Evolutionary conservation across 2,113 vertebrate genomes (phyloP), one percentile per base, ranked within the genome.

Genomic region (Gymnocephalus cernua): DNA sequence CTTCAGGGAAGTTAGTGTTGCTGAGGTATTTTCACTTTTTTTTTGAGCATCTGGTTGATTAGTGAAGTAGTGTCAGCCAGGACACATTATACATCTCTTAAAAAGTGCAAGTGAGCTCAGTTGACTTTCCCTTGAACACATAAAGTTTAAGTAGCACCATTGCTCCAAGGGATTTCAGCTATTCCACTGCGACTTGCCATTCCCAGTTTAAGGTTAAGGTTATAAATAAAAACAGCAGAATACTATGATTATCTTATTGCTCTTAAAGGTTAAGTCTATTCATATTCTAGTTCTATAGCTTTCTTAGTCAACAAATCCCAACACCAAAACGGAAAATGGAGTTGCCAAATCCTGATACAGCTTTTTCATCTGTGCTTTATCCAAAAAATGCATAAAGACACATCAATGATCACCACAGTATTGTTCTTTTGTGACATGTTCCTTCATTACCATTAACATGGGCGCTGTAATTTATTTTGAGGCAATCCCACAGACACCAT

Each of bases 391-490:
- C 29, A 44, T 53, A 75, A 78, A 66, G 74, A 66, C 32, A 66
- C 53, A 58, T 66, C 44, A 62, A 3, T 71, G 57, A 59, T 41
- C 9, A 54, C 35, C 38, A 1, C 38, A 23, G 21, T 67, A 21
- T 77, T 74, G 35, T 44, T 27, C 45, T n/a, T 77, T 27, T 1
- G n/a, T 67, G 38, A 45, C 82, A 76, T 63, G 51, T 72, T 38
- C 67, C 72, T 51, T 56, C 38, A 75, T 69, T 72, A 59, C 56
- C 48, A 51, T 41, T 58, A 61, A 64, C 62, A 61, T 0, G 4
- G 58, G 63, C 38, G 32, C 45, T 77, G 54, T 51, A 45, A 44
- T 75, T 88, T 83, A 59, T 80, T 80, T 75, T 58, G 27, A 59
- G 44, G 27, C 63, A 62, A 38, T 50, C 29, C 29, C 65, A 51